Base-by-base conservation (phyloP, 1,140 invertebrate species). In the Chlorops oryzae region DNA sequence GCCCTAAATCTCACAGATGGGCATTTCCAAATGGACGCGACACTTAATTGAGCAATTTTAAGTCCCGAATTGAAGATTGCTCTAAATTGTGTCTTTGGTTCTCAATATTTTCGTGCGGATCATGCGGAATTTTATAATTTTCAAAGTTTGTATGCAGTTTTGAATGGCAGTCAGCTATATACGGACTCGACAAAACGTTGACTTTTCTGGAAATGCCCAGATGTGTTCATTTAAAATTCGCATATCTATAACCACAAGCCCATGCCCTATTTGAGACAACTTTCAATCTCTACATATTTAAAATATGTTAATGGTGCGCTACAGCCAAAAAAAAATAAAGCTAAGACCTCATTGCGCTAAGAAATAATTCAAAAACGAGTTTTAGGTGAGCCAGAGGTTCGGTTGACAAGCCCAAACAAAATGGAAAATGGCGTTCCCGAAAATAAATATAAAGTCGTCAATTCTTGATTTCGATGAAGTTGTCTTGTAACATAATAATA, bases 191-290 rank as follows among this genome's bases (percentile, higher is more conserved):
- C 4, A 39, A 54, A 49, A n/a, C n/a, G n/a, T n/a, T n/a, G n/a
- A n/a, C n/a, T n/a, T n/a, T n/a, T n/a, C n/a, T n/a, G n/a, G n/a
- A n/a, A n/a, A n/a, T n/a, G n/a, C n/a, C n/a, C n/a, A n/a, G n/a
- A n/a, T n/a, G 47, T 49, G 40, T 53, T 48, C 2, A 22, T 48
- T 4, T n/a, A 41, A 28, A 42, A 18, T 37, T 20, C 40, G 23
- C 32, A 43, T 23, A 38, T 24, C 28, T 45, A 23, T 34, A 22
- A 50, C 41, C 22, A 49, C 13, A 53, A 49, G 45, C 10, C 44
- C 47, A 52, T 34, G 25, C 48, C 4, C 23, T 50, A 18, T 50
- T 38, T 41, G 48, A 40, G 12, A 28, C 41, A 27, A 50, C 27
- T 6, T 32, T 18, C 13, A n/a, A 24, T 15, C 32, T 37, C 35